Conservation (phyloP, 2,888 invertebrate species). For the Odiellus spinosus region DNA sequence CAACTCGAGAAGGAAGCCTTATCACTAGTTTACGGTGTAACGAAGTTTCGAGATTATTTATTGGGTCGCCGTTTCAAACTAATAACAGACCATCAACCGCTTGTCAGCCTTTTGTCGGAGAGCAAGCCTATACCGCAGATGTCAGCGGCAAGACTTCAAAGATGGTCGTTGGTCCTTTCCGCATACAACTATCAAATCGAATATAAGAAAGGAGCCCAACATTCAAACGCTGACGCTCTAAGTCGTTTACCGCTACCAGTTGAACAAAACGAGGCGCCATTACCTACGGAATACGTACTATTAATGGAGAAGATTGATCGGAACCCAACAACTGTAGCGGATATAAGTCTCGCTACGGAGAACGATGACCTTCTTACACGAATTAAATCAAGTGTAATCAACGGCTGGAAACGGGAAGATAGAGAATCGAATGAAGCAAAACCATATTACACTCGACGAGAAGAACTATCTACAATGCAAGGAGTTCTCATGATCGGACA, state of each 20-base stretch:
- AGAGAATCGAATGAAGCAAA: no score
- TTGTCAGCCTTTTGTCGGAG: slow-evolving; percentile 19
- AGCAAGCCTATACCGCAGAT: slow-evolving; percentile 15
- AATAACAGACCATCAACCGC: slow-evolving; percentile 29
- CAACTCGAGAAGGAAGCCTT: no score
- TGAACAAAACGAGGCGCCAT: neutral
- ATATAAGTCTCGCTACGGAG: neutral
- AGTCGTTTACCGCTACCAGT: neutral
- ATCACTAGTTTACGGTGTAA: no score
- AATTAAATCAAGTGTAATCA: neutral
- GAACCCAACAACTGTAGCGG: slow-evolving; percentile 2
- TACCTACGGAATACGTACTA: slow-evolving; percentile 2
- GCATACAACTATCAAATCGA: slow-evolving; percentile 16
- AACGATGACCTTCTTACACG: neutral
- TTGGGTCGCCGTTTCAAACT: slow-evolving; percentile 30
- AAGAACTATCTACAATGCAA: slow-evolving; percentile 17
- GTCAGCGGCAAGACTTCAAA: no score
- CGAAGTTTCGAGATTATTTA: no score
- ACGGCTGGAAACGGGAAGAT: neutral
- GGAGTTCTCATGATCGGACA: slow-evolving; percentile 18
- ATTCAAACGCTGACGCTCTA: neutral
- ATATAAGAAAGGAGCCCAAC: slow-evolving; percentile 21
- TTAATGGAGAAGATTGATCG: slow-evolving; percentile 1
- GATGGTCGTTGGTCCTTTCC: no score
- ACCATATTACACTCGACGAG: neutral